Percentiles rank a stretch among this genome's conserved stretches.
Conservation (phyloP, 2,113 vertebrate genomes). For the Rattus norvegicus region GRCr8 NC_086036.1:21408501-21409000, state of each 20-base stretch:
- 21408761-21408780: not conserved
- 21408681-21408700: not conserved
- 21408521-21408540: not conserved
- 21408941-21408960: not conserved
- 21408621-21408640: not conserved
- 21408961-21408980: not conserved
- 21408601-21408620: not conserved
- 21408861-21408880: not conserved
- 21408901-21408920: not conserved
- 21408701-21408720: not conserved
- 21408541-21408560: not conserved
- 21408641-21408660: slow-evolving; percentile 7
- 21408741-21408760: not conserved
- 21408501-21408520: not conserved
- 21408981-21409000: not conserved
- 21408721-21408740: not conserved
- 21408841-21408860: not conserved
- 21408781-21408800: not conserved
- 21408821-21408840: not conserved
- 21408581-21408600: not conserved
- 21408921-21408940: not conserved
- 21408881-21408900: not conserved
- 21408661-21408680: not conserved
- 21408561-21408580: not conserved
- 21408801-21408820: not conserved